A percentile compares a stretch with the other conserved stretches of the same genome.
Conservation (phyloP, 1,140 invertebrate species). For the Lepidurus packardi region DNA sequence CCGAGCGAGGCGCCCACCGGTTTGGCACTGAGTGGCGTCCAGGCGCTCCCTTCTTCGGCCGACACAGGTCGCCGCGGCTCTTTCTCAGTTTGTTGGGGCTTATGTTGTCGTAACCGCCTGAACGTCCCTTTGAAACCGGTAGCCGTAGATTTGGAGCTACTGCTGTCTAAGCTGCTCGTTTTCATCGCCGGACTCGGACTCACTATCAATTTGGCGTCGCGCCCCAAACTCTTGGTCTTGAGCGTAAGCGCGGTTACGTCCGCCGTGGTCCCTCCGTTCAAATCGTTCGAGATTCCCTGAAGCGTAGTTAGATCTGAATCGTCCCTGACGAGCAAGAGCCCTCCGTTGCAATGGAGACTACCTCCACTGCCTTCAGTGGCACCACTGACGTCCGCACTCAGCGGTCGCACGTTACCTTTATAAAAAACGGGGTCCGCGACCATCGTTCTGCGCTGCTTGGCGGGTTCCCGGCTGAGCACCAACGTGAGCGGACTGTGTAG, state of each 20-base stretch:
- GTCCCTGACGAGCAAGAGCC: background rate
- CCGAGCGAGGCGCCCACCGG: background rate
- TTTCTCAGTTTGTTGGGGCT: background rate
- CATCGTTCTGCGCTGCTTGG: background rate
- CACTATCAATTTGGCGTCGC: background rate
- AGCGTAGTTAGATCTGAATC: background rate
- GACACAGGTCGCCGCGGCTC: background rate
- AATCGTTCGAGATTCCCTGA: background rate
- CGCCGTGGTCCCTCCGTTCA: background rate
- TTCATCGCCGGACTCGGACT: background rate
- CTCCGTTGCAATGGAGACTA: too few species aligned
- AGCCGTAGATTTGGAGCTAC: background rate
- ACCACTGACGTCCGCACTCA: background rate
- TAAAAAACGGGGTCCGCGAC: too few species aligned
- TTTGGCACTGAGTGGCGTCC: background rate
- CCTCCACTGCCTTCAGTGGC: background rate
- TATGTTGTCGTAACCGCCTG: background rate
- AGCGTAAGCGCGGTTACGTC: background rate
- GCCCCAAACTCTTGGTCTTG: background rate
- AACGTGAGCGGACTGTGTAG: background rate
- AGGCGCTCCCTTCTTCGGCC: background rate
- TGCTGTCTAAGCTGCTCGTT: background rate
- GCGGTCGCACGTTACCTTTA: background rate
- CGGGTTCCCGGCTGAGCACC: background rate
- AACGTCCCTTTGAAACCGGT: background rate